A percentile compares a stretch with the other conserved stretches of the same genome.
Evolutionary conservation across 2,797 vertebrate species (phyloP).

Genomic region (Momotus momota): DNA sequence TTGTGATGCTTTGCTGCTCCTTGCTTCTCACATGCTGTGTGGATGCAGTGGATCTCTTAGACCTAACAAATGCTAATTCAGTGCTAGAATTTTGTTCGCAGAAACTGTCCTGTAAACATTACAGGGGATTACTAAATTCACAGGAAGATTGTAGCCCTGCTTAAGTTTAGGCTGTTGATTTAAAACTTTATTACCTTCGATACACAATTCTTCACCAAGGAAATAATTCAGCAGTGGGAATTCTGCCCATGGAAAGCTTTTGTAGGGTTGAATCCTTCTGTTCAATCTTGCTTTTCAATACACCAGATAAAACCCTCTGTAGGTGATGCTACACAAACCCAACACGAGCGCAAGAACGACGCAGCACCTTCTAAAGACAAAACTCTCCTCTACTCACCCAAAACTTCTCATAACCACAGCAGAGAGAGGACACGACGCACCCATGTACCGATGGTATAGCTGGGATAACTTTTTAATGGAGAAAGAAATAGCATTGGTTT

Average conservation of each 20-base stretch:
- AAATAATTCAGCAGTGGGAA: background rate
- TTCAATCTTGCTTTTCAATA: background rate
- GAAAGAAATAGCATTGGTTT: background rate
- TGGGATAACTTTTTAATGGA: background rate
- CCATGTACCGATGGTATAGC: background rate
- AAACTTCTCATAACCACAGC: background rate
- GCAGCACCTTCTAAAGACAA: rapidly evolving
- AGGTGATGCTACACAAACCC: background rate
- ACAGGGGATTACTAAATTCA: slow-evolving; percentile 14
- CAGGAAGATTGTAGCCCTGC: slow-evolving; percentile 17
- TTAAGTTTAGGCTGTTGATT: background rate
- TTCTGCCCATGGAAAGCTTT: background rate
- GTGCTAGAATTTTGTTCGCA: slow-evolving; percentile 32
- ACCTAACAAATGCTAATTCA: slow-evolving; percentile 6
- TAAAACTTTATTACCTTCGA: slow-evolving; percentile 30
- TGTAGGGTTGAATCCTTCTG: background rate
- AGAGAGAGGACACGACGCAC: background rate
- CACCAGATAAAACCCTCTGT: background rate
- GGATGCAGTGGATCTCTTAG: background rate
- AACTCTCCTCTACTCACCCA: background rate
- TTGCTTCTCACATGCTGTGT: background rate
- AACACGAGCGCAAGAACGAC: rapidly evolving
- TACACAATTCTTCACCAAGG: background rate
- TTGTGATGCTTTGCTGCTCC: background rate
- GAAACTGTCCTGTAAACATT: slow-evolving; percentile 43